Base-by-base conservation (phyloP, 2,888 invertebrate genomes). In the Byasa hedistus region DNA sequence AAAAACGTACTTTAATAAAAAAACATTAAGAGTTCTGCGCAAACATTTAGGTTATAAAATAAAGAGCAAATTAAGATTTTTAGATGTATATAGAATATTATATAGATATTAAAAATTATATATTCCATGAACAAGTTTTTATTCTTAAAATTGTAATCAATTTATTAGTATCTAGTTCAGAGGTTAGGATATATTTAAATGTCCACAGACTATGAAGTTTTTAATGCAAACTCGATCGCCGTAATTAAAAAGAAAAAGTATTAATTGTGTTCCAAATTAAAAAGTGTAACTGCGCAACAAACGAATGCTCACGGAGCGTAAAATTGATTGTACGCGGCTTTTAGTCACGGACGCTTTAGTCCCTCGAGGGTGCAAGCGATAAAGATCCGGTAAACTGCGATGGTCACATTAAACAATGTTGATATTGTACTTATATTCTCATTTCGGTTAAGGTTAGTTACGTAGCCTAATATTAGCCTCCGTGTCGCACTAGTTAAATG, bases 301-400 rank as follows among this genome's bases (percentile, higher is more conserved):
- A 27, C 44, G 57, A 63, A 48, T 63, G 56, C 24, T 27, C 27
- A 48, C 27, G 24, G 12, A 23, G 63, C 63, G 63, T 63, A n/a
- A 57, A 63, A 63, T 63, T 57, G 63, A 51, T 51, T 48, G 51
- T 51, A 12, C 44, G 27, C 32, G 57, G 19, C 22, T 44, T 63
- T 63, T 63, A 57, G 63, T 63, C 63, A 63, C 57, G 63, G 63
- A n/a, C 21, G 19, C 39, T 54, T 57, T 27, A 44, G 32, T 23
- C 19, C 39, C 22, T 44, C n/a, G 48, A 56, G 61, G 61, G 61
- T 39, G 36, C 55, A 27, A 7, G 48, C 56, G 56, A 68, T 69
- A 68, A 65, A 36, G 54, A 68, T 69, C 66, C 61, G 36, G 48
- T 36, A 48, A 57, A 21, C n/a, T 44, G 21, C 19, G 19, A 7